Conservation (phyloP, 2,888 invertebrate genomes). For the Limulus polyphemus region DNA sequence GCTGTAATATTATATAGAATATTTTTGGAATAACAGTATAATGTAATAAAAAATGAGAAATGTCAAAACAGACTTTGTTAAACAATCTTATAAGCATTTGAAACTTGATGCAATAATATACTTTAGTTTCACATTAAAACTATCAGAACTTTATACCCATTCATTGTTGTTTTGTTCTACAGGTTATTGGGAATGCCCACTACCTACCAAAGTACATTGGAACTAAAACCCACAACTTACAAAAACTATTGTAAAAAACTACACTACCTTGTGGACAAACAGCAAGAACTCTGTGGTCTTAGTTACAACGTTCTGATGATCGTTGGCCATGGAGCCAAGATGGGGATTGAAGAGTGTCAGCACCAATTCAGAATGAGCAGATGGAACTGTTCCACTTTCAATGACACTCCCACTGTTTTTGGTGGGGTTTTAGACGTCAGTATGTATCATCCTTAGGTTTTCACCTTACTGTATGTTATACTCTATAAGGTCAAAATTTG, state of each 20-base stretch:
- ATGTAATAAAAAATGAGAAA: too few relatives aligned
- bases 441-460: conserved; percentile 44
- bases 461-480: too few relatives aligned
- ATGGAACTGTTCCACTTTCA: conserved; percentile 40
- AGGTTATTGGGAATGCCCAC: conserved; percentile 43
- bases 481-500: too few relatives aligned
- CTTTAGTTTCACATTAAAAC: too few relatives aligned
- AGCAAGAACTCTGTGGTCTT: conserved; percentile 54
- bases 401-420: conserved; percentile 62
- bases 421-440: conserved; percentile 70
- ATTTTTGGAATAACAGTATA: too few relatives aligned
- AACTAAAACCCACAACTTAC: conserved; percentile 39
- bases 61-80: too few relatives aligned
- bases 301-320: conserved; percentile 64
- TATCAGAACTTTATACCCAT: too few relatives aligned
- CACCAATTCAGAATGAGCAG: conserved; percentile 65
- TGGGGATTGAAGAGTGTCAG: conserved; percentile 81
- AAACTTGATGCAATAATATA: too few relatives aligned
- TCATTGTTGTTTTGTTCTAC: conserved; percentile 15
- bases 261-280: conserved; percentile 55
- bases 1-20: too few relatives aligned
- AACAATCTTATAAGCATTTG: too few relatives aligned
- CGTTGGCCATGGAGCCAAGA: conserved; percentile 62
- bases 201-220: conserved; percentile 34
- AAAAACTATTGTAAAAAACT: conserved; percentile 56